phyloP scores from a whole-genome alignment of 2,888 invertebrate genomes.

The Lithosia quadra region DNA sequence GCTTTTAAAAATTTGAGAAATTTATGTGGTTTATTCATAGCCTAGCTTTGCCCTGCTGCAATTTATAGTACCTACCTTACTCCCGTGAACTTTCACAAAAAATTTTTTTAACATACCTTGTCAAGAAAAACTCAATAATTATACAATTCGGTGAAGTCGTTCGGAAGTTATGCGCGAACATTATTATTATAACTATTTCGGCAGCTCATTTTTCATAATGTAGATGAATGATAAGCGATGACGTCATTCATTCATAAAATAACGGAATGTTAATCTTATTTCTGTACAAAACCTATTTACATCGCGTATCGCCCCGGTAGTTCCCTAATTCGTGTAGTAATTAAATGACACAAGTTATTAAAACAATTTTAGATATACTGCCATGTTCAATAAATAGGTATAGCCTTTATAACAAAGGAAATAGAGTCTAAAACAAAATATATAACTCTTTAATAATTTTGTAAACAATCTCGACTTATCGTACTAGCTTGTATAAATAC shows the following conservation, averaged over 20 bases:
- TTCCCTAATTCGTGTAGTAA: background rate
- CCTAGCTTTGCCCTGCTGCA: no score
- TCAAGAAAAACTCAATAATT: no score
- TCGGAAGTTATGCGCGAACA: no score
- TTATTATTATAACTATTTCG: no score
- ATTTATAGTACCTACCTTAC: no score
- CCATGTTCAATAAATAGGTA: background rate
- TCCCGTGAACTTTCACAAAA: no score
- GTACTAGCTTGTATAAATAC: constrained; percentile 1
- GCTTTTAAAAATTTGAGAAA: no score
- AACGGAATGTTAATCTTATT: background rate
- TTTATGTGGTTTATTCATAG: no score
- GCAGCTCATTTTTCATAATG: no score
- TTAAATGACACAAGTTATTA: background rate
- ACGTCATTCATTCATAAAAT: background rate
- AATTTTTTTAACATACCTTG: no score
- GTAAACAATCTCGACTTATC: background rate
- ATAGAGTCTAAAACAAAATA: background rate
- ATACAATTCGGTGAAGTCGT: no score
- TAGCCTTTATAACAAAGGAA: background rate
- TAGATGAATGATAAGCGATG: background rate
- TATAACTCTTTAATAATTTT: background rate
- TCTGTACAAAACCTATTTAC: background rate
- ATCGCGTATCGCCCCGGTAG: background rate
- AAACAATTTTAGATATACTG: background rate